Evolutionary conservation across 2,113 vertebrate species (phyloP).

Genomic region (Tursiops truncatus): DNA sequence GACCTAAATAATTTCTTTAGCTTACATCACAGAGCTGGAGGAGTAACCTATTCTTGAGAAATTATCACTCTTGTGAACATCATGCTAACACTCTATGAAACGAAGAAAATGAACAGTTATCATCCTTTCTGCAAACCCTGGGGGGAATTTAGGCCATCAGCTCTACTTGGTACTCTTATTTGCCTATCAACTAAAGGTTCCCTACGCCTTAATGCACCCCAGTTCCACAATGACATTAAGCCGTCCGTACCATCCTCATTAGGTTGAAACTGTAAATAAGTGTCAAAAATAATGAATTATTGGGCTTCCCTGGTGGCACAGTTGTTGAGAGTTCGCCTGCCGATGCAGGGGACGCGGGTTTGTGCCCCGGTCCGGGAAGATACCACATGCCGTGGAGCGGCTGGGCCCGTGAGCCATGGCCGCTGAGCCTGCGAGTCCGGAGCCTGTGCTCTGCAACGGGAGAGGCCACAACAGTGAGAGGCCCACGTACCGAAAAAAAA

Average conservation of each 20-base stretch:
- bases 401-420: too few relatives aligned
- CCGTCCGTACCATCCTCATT: background rate
- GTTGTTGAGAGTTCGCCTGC: too few relatives aligned
- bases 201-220: background rate
- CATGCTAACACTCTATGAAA: background rate
- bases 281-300: slow-evolving; percentile 31
- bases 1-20: background rate
- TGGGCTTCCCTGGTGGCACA: background rate
- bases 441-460: too few relatives aligned
- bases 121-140: background rate
- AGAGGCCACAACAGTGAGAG: too few relatives aligned
- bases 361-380: too few relatives aligned
- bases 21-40: background rate
- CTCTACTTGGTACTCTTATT: background rate
- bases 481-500: too few relatives aligned
- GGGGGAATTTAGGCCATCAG: background rate
- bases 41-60: background rate
- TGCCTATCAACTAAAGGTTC: background rate
- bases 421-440: too few relatives aligned
- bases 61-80: background rate
- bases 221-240: slow-evolving; percentile 37
- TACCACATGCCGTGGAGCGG: too few relatives aligned
- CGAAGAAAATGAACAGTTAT: slow-evolving; percentile 25
- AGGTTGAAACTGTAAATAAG: background rate
- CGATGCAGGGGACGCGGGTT: too few relatives aligned